A percentile compares a stretch with the other conserved stretches of the same genome.
phyloP scores from a whole-genome alignment of 2,113 vertebrate species.

The Tetrao urogallus region DNA sequence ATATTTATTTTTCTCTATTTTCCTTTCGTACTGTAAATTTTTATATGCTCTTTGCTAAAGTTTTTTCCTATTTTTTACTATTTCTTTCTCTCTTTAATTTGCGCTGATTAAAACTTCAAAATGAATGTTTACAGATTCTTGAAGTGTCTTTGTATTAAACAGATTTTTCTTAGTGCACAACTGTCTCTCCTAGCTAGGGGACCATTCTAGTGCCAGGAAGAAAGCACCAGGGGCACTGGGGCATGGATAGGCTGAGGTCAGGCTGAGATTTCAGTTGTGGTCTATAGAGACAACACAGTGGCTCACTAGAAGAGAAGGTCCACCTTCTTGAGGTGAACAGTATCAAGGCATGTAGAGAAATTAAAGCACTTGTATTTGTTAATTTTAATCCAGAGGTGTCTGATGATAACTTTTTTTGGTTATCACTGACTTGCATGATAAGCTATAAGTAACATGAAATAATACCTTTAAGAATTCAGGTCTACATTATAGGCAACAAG shows the following conservation, averaged over 20 bases:
- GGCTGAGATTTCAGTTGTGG: background rate
- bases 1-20: rapidly evolving
- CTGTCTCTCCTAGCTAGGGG: background rate
- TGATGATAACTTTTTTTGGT: background rate
- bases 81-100: background rate
- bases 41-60: background rate
- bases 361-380: background rate
- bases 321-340: background rate
- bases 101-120: background rate
- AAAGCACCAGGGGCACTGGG: background rate
- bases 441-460: background rate
- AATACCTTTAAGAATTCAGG: background rate
- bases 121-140: background rate
- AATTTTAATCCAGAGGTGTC: background rate
- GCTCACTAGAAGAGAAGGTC: background rate
- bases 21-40: background rate
- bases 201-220: rapidly evolving
- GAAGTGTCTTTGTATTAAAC: background rate
- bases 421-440: background rate
- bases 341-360: background rate
- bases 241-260: rapidly evolving
- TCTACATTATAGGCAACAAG: background rate
- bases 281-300: rapidly evolving
- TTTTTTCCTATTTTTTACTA: background rate
- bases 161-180: background rate